Conservation (phyloP, 30 jellyfish, hydroid and myxozoan genomes). For the Rhopilema esculentum region DNA sequence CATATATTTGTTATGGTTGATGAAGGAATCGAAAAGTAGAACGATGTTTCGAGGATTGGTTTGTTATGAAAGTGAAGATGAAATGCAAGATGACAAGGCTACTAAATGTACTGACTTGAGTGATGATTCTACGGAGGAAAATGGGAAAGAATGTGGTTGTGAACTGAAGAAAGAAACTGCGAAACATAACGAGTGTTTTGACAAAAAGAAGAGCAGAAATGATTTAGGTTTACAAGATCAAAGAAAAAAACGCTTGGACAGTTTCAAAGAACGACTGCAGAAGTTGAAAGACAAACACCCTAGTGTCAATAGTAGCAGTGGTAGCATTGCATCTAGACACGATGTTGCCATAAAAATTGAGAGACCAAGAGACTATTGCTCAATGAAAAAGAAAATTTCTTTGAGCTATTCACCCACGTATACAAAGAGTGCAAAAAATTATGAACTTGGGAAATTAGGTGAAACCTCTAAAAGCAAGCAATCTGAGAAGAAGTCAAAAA, state of each 20-base stretch:
- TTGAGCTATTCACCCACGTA: background rate
- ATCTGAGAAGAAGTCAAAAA: too few relatives aligned
- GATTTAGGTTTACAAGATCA: too few relatives aligned
- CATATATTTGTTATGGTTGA: background rate
- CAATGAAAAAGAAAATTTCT: background rate
- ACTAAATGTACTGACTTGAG: too few relatives aligned
- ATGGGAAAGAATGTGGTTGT: background rate
- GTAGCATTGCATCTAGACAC: too few relatives aligned
- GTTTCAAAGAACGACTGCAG: background rate
- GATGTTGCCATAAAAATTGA: too few relatives aligned
- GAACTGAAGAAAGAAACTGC: background rate
- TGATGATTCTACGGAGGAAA: background rate
- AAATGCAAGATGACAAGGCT: background rate
- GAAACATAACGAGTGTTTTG: too few relatives aligned
- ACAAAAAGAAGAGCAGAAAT: too few relatives aligned
- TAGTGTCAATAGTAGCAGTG: too few relatives aligned
- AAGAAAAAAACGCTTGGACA: background rate
- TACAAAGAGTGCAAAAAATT: too few relatives aligned
- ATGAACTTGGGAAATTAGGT: background rate
- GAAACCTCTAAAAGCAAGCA: background rate
- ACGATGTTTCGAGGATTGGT: conserved; percentile 31
- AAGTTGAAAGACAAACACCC: background rate
- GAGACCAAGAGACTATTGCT: background rate
- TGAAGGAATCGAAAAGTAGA: background rate
- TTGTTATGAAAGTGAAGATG: conserved; percentile 27